Evolutionary conservation across 2,113 vertebrate genomes (phyloP).

Genomic region (Dasypus novemcinctus): DNA sequence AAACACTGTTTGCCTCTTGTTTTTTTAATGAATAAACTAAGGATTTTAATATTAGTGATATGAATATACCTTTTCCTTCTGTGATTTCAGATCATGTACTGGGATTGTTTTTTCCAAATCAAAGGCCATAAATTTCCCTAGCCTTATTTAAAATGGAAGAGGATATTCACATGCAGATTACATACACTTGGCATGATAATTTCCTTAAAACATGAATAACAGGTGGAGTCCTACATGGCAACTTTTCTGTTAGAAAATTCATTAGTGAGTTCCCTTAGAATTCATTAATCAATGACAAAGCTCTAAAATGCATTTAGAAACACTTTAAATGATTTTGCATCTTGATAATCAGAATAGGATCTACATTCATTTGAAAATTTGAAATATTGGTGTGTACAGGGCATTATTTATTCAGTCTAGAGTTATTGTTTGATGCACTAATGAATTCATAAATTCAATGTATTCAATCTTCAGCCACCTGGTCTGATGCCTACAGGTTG

Average conservation of each 20-base stretch:
- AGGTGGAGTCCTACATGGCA: background rate
- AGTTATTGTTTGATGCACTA: background rate
- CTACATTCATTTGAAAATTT: background rate
- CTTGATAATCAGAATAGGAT: background rate
- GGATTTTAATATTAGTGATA: background rate
- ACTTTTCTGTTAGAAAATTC: background rate
- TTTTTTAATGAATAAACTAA: background rate
- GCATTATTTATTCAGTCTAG: background rate
- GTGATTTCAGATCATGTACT: background rate
- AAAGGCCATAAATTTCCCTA: background rate
- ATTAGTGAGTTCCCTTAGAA: background rate
- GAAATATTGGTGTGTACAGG: background rate
- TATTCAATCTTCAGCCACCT: background rate
- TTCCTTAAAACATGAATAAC: background rate
- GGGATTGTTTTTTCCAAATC: background rate
- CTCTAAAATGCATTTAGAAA: background rate
- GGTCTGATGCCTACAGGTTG: background rate
- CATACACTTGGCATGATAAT: background rate
- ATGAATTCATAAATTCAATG: background rate
- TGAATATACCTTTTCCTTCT: background rate
- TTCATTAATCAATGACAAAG: background rate
- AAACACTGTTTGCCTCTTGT: background rate
- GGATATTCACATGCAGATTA: background rate
- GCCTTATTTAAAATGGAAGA: background rate
- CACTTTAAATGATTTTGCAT: background rate